Evolutionary conservation across 2,888 invertebrate genomes (phyloP), one percentile per base, ranked within the genome.

Genomic region (Oxyteleia sp.): DNA sequence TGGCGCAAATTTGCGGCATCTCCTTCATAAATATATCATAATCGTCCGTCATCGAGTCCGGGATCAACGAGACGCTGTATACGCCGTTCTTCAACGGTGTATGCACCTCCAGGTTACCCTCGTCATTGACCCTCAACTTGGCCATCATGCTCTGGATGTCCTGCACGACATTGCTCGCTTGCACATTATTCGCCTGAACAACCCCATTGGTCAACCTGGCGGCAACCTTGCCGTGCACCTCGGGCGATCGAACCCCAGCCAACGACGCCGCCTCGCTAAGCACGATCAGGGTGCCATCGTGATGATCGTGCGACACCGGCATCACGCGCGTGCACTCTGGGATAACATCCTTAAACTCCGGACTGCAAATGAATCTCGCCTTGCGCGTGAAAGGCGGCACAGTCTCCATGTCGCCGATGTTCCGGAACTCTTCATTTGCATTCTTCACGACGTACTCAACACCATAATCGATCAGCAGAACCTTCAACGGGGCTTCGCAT

Each of bases 51-150:
- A 59, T 23, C 7, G 18, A 4, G 0, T 43, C n/a, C 0, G 82
- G 81, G 2, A 88, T 2, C 2, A 90, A 51, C 7, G 88, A 83
- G 2, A 85, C 64, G 2, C 80, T 74, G 23, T 86, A 91, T 18
- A 83, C 55, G 20, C 76, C 68, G 0, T 83, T 47, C 4, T 74
- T 74, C 5, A 90, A 47, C 5, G 78, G 64, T 7, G 84, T 61
- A 18, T 85, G 85, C 1, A 86, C 38, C 51, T 87, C 45, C 0
- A 88, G n/a, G 5, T 64, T 43, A 5, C 87, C 88, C 0, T 3
- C 10, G 5, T 47, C 51, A 1, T 20, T 18, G 29, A 35, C 84
- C 84, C 45, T 86, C 26, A 8, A 82, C 3, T 8, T 16, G n/a
- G 29, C 0, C 15, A 57, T 13, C 5, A n/a, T 13, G 8, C 13